Base-by-base conservation (phyloP, 2,113 vertebrate species). In the Pungitius pungitius region DNA sequence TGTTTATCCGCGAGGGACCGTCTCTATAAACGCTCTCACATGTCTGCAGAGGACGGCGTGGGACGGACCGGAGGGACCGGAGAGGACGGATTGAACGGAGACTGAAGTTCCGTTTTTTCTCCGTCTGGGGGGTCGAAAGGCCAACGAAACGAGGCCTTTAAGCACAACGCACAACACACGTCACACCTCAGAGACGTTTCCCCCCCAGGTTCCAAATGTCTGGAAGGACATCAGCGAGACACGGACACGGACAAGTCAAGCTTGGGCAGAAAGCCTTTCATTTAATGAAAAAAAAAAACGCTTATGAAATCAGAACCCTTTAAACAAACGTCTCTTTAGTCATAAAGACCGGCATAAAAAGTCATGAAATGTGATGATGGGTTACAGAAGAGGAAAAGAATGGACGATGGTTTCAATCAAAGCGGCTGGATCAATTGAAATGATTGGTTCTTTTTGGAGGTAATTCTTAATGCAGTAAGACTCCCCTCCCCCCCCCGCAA, bases 21-120 rank as follows among this genome's bases (percentile, higher is more conserved):
- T 8, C n/a, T n/a, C n/a, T 30, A 27, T 66, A 22, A 66, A 74
- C 24, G 8, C 27, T 45, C 49, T 55, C 64, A 69, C 65, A 22
- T 62, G 49, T 47, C 54, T 56, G 59, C 49, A 47, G 33, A 72
- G n/a, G 42, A 69, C 12, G 47, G 56, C 20, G 66, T 20, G 68
- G 12, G 45, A 43, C 4, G 17, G 37, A 26, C 51, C 55, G 18
- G n/a, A 54, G 61, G 13, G 24, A 10, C 17, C 26, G 56, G 39
- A 17, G 56, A 45, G 52, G 33, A 33, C 54, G 57, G 45, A 18
- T n/a, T 54, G 43, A 30, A 10, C 3, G 1, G 12, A 37, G 35
- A 78, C 68, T n/a, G 42, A 58, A 42, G 60, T 14, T 0, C n/a
- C 54, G 11, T 64, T 40, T 65, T 52, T 64, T 43, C 8, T 18